These are phyloP conservation scores for Hylia prasina DNA, from an alignment of 2,113 vertebrate species.

Conservation along the genomic window DNA sequence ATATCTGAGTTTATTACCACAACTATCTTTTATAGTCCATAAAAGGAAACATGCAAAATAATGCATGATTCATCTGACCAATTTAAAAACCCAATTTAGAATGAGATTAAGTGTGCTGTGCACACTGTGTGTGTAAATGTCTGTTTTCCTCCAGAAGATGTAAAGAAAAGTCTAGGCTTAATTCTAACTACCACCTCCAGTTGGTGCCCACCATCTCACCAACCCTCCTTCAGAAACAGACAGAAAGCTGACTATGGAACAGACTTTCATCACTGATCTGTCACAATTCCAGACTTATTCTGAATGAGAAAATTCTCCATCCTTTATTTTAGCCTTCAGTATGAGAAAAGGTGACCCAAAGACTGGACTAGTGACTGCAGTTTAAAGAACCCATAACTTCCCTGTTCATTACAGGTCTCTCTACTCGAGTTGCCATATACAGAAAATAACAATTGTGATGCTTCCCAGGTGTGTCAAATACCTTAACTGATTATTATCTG, in stretches of 20 bases:
- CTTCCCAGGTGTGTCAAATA: neutral
- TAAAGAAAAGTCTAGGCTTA: neutral
- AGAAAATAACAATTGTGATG: neutral
- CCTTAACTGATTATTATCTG: neutral
- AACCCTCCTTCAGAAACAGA: neutral
- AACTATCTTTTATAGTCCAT: neutral
- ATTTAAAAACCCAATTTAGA: neutral
- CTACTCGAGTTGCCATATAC: neutral
- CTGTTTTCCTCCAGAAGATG: neutral
- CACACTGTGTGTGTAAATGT: neutral
- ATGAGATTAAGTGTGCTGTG: neutral
- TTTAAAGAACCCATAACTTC: neutral
- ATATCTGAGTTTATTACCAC: neutral
- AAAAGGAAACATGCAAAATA: neutral
- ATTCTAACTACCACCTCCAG: neutral
- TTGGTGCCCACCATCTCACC: neutral
- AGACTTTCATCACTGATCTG: neutral
- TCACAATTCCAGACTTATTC: neutral
- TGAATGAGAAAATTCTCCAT: neutral
- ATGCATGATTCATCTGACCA: neutral
- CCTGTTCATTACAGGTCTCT: neutral
- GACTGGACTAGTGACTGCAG: neutral
- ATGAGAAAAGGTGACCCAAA: neutral
- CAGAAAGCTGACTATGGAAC: neutral
- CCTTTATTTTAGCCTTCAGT: neutral